Conservation (phyloP, 2,888 invertebrate species). For the Junonia oenone region DNA sequence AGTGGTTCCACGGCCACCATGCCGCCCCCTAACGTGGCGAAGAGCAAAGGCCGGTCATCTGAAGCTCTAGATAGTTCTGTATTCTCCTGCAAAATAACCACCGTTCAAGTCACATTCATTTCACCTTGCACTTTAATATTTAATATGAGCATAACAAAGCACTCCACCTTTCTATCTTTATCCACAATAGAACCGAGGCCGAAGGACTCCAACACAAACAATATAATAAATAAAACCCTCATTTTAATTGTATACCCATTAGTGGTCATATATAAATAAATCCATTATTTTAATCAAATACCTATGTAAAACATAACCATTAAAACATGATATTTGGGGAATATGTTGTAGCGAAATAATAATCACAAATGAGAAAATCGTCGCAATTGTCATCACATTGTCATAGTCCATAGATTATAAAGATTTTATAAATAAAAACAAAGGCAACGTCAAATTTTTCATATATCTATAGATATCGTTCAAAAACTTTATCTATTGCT, state of each 20-base stretch:
- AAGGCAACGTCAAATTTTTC: not conserved
- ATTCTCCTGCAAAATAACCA: slow-evolving; percentile 64
- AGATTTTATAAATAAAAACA: not conserved
- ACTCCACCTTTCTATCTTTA: slow-evolving; percentile 58
- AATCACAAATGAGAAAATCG: slow-evolving; percentile 7
- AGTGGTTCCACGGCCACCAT: slow-evolving; percentile 93
- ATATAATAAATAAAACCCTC: slow-evolving; percentile 48
- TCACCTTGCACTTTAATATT: slow-evolving; percentile 32
- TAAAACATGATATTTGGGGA: not conserved
- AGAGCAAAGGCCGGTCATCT: slow-evolving; percentile 87
- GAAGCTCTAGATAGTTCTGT: slow-evolving; percentile 83
- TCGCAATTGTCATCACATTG: not conserved
- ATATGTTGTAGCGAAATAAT: slow-evolving; percentile 5
- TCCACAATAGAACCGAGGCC: slow-evolving; percentile 52
- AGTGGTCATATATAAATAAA: not conserved
- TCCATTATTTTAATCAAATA: slow-evolving; percentile 11
- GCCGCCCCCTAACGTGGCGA: slow-evolving; percentile 96
- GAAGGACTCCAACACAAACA: slow-evolving; percentile 53
- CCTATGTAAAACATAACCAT: slow-evolving; percentile 4
- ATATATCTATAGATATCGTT: not conserved
- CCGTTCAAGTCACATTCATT: slow-evolving; percentile 23
- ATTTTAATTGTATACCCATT: slow-evolving; percentile 37
- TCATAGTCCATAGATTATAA: not conserved
- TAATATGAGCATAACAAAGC: slow-evolving; percentile 34
- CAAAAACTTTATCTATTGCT: too few species aligned